Evolutionary conservation across 2,113 vertebrate genomes (phyloP), one percentile per base, ranked within the genome.

Genomic region (Phalacrocorax aristotelis): DNA sequence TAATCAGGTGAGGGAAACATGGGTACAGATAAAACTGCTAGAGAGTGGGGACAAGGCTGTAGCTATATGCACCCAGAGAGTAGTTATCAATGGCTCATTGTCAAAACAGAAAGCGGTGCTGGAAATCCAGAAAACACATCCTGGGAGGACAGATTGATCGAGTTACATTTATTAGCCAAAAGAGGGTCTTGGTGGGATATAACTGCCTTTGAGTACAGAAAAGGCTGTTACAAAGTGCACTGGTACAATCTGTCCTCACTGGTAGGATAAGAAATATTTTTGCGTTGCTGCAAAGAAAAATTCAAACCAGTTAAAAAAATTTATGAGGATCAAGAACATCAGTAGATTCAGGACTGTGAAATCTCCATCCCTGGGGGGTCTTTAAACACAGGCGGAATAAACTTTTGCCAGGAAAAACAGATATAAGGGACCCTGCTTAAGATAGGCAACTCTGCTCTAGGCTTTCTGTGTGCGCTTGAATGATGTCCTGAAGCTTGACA

Each of bases 1-100:
- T 97, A 96, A 97, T 95, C 96, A 96, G 96, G 96, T 97, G 96
- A 95, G 62, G 82, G 90, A 93, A 94, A 96, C 90, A 70, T 8
- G 58, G 94, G 70, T 88, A 87, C 62, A 94, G 96, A 95, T 95
- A 94, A 95, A 96, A 76, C 61, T 90, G 93, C 82, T 80, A 2
- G 36, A 82, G 66, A 54, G 81, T 13, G 82, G 70, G 92, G 75
- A 93, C 84, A 83, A 65, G 87, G 87, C 62, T 86, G 92, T 69
- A 70, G 92, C 90, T 91, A 91, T 83, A 61, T 17, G 87, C 62
- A 69, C 90, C 75, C 46, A 12, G 96, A 94, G 95, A 96, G 94
- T 70, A 94, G 87, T 76, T 94, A 90, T 96, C 96, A 96, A 88
- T 95, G 95, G 87, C 76, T 95, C 92, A 88, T 94, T 97, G 96